Evolutionary conservation across 2,888 invertebrate genomes (phyloP), one percentile per base, ranked within the genome.

Genomic region (Tethea ocularis): DNA sequence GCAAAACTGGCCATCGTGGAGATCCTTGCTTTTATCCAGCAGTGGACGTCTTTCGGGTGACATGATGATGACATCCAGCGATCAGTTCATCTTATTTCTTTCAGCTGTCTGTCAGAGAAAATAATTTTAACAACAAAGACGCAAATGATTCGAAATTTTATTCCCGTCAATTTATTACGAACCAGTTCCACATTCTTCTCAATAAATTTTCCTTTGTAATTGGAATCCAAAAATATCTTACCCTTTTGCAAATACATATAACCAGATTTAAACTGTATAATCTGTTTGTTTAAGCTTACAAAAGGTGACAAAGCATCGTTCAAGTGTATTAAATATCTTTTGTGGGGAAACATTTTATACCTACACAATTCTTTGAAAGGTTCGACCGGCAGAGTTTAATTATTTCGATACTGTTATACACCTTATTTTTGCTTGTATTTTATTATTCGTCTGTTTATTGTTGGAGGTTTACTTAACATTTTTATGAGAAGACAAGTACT

Each of bases 251-350:
- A 54, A 54, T 33, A 26, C n/a, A 7, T 53, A 53, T 33, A 41
- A 33, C 33, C 54, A 20, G 22, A 54, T 33, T 54, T 36, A 22
- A 36, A 33, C 20, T 46, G n/a, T 46, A 20, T 54, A 33, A 17
- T 29, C 10, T 54, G 22, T 54, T 53, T 53, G 22, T 54, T 54
- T 36, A 36, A 36, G 22, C 33, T 36, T 33, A 54, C 54, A 54
- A 54, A 52, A 54, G 54, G 54, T 54, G 33, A 33, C 33, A 29
- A 54, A 54, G 33, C 20, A 66, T 64, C 68, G 66, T 67, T 67
- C 62, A 63, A 63, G 64, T 64, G 61, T 69, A 67, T 67, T 62
- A 66, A 69, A 69, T 69, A 67, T 69, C 62, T 66, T 70, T 68
- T 68, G 70, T 70, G 62, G 63, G 61, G 33, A 33, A 54, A 22